Conservation (phyloP, 37 sponge, comb jelly and placozoan genomes). For the Agelas oroides region DNA sequence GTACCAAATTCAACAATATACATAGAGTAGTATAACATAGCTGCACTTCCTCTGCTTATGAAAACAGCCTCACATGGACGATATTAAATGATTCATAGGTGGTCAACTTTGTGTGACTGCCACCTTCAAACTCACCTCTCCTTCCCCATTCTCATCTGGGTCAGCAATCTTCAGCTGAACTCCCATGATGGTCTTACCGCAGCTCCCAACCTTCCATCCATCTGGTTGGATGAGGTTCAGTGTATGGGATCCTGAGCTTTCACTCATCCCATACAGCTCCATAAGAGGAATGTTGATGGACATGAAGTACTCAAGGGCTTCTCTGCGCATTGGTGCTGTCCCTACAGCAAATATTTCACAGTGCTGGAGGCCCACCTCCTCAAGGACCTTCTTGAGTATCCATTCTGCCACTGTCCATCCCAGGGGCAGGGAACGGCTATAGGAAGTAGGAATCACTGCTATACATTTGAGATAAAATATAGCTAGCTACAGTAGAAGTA, state of each 20-base stretch:
- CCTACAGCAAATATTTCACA: conserved; percentile 42
- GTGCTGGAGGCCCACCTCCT: conserved; percentile 57
- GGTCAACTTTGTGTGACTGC: too few relatives aligned
- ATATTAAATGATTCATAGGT: too few relatives aligned
- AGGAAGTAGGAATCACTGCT: background rate
- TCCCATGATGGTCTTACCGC: conserved; percentile 69
- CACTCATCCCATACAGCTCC: conserved; percentile 85
- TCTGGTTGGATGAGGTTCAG: conserved; percentile 26
- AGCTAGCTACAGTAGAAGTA: too few relatives aligned
- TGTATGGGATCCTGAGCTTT: conserved; percentile 70
- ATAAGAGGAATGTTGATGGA: conserved; percentile 88
- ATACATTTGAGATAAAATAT: too few relatives aligned
- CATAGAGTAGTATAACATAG: too few relatives aligned
- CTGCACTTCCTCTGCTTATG: too few relatives aligned
- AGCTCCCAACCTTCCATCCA: too few relatives aligned
- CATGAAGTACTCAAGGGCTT: conserved; percentile 84
- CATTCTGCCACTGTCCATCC: too few relatives aligned
- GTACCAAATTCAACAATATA: too few relatives aligned
- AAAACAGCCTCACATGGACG: too few relatives aligned
- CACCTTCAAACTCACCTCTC: conserved; percentile 65
- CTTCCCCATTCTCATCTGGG: conserved; percentile 88
- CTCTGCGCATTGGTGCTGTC: conserved; percentile 22
- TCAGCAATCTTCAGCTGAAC: conserved; percentile 73
- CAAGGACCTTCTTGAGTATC: conserved; percentile 64
- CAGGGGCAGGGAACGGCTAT: conserved; percentile 45